Evolutionary conservation across 2,797 vertebrate species (phyloP), one percentile per base, ranked within the genome.

Genomic region (Cyprinodon diabolis): DNA sequence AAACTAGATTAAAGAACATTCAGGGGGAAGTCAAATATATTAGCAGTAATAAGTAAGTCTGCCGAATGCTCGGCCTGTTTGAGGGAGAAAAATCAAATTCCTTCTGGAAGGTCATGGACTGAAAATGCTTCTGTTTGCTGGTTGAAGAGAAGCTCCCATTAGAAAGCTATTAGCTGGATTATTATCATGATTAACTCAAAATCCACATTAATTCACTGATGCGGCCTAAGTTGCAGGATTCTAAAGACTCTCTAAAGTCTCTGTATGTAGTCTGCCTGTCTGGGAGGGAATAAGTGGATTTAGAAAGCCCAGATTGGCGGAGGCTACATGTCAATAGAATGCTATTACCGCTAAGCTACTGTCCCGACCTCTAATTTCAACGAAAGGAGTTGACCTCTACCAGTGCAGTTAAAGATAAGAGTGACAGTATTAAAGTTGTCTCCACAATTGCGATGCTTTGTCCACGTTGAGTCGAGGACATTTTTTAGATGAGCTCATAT

Each of bases 61-160:
- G 78, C 78, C 47, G 75, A 84, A 84, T 79, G 69, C 74, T 72
- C 37, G 68, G 65, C 72, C 71, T 78, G 76, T 84, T 76, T 77
- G 77, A 87, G 77, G n/a, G 6, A 74, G 68, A 71, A 54, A 81
- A 76, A 82, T 79, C 4, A 7, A 77, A 68, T 84, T 87, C 19
- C 78, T 90, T 81, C 77, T 70, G 58, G 68, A 71, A 68, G 66
- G 76, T 84, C 68, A 52, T 87, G 80, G 56, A 2, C 14, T 45
- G 37, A 68, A 83, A 86, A 89, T 85, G 79, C 69, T 82, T 77
- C 89, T 89, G 82, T 90, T 91, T 91, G 86, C 82, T 82, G 83
- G 72, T 87, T 74, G 68, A 57, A 76, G 71, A 77, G 73, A 76
- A 71, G 40, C 71, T 77, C 75, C 79, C 70, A 84, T 89, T 85